Conservation (phyloP, 1,140 invertebrate genomes). For the Megathymus violae region DNA sequence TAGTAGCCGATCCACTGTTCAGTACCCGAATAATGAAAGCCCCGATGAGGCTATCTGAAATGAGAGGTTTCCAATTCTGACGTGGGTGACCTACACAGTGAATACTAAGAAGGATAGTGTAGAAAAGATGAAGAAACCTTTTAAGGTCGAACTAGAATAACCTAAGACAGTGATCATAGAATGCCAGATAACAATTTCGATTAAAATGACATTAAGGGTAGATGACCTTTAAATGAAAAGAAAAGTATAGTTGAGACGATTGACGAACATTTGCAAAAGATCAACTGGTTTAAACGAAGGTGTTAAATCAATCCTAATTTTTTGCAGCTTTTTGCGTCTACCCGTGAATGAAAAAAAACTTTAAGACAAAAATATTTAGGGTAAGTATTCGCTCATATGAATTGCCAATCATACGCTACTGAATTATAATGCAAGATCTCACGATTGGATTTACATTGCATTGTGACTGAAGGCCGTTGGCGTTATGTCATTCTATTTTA, state of each 20-base stretch:
- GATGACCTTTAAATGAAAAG: conserved; percentile 6
- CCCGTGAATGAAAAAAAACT: conserved; percentile 9
- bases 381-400: conserved; percentile 28
- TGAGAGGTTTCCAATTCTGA: conserved; percentile 81
- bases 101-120: conserved; percentile 50
- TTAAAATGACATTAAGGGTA: background rate
- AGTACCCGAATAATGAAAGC: conserved; percentile 74
- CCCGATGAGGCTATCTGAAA: conserved; percentile 80
- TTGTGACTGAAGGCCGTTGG: conserved; percentile 34
- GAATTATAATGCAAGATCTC: conserved; percentile 35
- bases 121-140: conserved; percentile 52
- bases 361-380: conserved; percentile 24
- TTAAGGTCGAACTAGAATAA: conserved; percentile 52
- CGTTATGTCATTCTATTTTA: conserved; percentile 44
- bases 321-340: conserved; percentile 2
- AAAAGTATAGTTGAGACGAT: conserved; percentile 20
- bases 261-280: conserved; percentile 36
- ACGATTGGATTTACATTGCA: conserved; percentile 38
- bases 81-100: conserved; percentile 67
- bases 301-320: conserved; percentile 21
- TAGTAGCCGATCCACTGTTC: conserved; percentile 76
- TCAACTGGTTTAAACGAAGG: conserved; percentile 47
- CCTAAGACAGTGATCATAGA: conserved; percentile 17
- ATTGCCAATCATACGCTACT: conserved; percentile 40
- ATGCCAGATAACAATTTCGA: conserved; percentile 2